Evolutionary conservation across 2,888 invertebrate species (phyloP), one percentile per base, ranked within the genome.

Genomic region (Abscondita cerata): DNA sequence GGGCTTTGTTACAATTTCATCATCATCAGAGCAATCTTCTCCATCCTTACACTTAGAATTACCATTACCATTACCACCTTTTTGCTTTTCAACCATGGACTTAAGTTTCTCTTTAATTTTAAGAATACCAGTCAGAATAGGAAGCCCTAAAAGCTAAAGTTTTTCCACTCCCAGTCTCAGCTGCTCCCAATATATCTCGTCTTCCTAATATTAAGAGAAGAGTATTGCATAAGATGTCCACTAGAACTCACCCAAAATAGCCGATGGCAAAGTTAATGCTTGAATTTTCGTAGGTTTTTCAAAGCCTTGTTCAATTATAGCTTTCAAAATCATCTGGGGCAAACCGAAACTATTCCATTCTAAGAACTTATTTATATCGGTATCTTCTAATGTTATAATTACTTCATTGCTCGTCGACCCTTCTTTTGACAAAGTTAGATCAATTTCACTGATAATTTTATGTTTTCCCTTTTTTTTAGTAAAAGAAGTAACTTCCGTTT

Each of bases 101-200:
- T 36, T 12, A 2, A 36, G 3, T 9, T 62, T 59, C 67, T 75
- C 74, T 65, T 76, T 76, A 16, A 72, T 75, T 72, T 89, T 86
- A 70, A 97, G 81, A 66, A 98, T 96, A 12, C 94, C 93, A 54
- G 89, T 83, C 59, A 99, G 81, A 40, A 99, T 90, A 8, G 99
- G 99, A 60, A 99, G 91, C 0, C 95, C 97, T n/a, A 83, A 98
- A 99, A 0, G 98, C 98, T 52, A 99, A 82, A 0, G 99, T 99
- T 84, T 99, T 99, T 0, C 99, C 99, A 80, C 97, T 98, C 0
- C 99, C 99, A 0, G 99, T 99, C 83, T 98, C 97, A 1, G 98
- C 98, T 56, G 98, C 98, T n/a, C 98, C 99, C 1, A 99, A 81
- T 69, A 99, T 93, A 80, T 99, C 98, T 80, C 92, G 86, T 48